Conservation (phyloP, 2,888 invertebrate genomes). For the Ptychoptera albimana region DNA sequence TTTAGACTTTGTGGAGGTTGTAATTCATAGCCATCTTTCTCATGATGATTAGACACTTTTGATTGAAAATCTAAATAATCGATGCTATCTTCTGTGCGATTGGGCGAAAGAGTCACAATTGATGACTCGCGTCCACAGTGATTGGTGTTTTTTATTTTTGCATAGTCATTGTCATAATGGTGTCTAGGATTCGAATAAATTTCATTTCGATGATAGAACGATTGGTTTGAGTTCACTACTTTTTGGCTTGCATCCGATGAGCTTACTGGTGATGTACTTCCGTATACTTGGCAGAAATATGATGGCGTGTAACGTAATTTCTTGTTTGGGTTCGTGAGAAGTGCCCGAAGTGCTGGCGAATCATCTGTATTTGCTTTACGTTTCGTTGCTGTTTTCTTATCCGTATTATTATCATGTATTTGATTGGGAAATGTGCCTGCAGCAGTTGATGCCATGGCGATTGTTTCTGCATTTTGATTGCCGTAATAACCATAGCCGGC, state of each 20-base stretch:
- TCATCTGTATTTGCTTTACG: slow-evolving; percentile 20
- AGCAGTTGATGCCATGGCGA: too few species aligned
- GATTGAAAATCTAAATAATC: slow-evolving; percentile 23
- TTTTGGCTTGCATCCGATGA: background rate
- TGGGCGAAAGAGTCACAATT: slow-evolving; percentile 20
- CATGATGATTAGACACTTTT: slow-evolving; percentile 14
- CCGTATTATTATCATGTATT: slow-evolving; percentile 1
- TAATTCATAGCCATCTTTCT: slow-evolving; percentile 16
- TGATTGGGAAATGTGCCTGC: too few species aligned
- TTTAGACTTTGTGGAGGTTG: slow-evolving; percentile 11
- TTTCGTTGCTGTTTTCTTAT: background rate
- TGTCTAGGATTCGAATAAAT: slow-evolving; percentile 16
- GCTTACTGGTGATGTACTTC: slow-evolving; percentile 5
- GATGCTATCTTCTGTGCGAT: slow-evolving; percentile 17
- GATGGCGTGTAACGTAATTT: slow-evolving; percentile 26
- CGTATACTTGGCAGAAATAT: slow-evolving; percentile 18
- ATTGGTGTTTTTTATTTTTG: background rate
- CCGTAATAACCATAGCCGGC: too few species aligned
- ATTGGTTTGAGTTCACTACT: slow-evolving; percentile 20
- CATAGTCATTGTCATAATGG: slow-evolving; percentile 15
- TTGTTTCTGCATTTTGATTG: too few species aligned
- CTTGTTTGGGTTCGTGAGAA: slow-evolving; percentile 33
- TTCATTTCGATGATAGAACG: slow-evolving; percentile 24
- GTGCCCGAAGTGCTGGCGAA: slow-evolving; percentile 41
- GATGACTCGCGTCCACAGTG: slow-evolving; percentile 10